A percentile compares a stretch with the other conserved stretches of the same genome.
These are phyloP conservation scores for Busseola fusca DNA, from an alignment of 2,888 invertebrate genomes.

Conservation along the genomic window DNA sequence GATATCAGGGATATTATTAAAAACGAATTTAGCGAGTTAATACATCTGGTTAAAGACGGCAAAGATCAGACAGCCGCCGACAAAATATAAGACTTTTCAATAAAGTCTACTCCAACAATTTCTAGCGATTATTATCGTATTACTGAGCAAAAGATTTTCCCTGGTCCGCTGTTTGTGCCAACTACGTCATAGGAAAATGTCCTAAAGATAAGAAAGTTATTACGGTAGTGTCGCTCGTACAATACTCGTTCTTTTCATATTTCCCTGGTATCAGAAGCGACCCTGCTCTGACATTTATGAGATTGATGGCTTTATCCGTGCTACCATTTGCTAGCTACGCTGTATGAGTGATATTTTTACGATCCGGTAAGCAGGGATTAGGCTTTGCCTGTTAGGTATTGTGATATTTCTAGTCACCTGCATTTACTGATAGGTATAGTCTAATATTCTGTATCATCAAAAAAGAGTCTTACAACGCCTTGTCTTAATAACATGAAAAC, in stretches of 20 bases:
- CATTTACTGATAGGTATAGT: not conserved
- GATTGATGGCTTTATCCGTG: slow-evolving; percentile 51
- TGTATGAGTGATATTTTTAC: slow-evolving; percentile 16
- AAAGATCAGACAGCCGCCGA: not conserved
- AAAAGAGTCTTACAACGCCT: not conserved
- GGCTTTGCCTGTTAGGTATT: not conserved
- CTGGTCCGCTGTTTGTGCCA: slow-evolving; percentile 17
- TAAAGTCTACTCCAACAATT: slow-evolving; percentile 19
- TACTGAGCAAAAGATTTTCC: slow-evolving; percentile 28
- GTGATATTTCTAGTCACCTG: not conserved
- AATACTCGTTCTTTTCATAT: slow-evolving; percentile 48
- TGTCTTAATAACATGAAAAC: not conserved
- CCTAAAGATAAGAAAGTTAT: slow-evolving; percentile 55
- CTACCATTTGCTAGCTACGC: slow-evolving; percentile 19
- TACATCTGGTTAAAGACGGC: not conserved
- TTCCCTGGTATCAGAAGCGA: slow-evolving; percentile 46
- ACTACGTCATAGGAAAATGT: slow-evolving; percentile 31
- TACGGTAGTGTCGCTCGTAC: slow-evolving; percentile 34
- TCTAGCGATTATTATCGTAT: slow-evolving; percentile 17
- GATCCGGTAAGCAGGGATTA: slow-evolving; percentile 8
- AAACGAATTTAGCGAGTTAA: not conserved
- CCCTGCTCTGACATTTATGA: slow-evolving; percentile 42
- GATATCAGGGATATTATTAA: not conserved
- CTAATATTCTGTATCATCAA: slow-evolving; percentile 2
- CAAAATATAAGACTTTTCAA: slow-evolving; percentile 2